Percentiles rank a stretch among this genome's conserved stretches.
Conservation (phyloP, 2,888 invertebrate genomes). For the Agrenia bidenticulata region DNA sequence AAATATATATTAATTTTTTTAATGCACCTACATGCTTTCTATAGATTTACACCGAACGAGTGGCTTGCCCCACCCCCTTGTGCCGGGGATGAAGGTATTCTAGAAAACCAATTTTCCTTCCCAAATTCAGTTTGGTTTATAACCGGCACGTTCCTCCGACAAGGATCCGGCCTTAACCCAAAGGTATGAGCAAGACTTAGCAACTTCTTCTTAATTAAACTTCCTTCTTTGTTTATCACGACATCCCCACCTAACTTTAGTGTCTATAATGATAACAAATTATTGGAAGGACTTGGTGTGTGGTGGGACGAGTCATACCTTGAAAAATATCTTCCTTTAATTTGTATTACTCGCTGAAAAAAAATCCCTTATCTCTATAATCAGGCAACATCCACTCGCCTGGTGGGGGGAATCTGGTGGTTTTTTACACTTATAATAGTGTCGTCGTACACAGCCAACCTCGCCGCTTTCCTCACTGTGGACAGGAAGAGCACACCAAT, state of each 20-base stretch:
- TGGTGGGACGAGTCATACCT: not conserved
- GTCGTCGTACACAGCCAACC: slow-evolving; percentile 95
- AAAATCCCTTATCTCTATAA: slow-evolving; percentile 6
- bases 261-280: slow-evolving; percentile 1
- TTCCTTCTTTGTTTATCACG: slow-evolving; percentile 3
- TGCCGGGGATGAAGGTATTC: slow-evolving; percentile 66
- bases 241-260: not conserved
- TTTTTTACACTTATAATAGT: slow-evolving; percentile 98
- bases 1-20: no score
- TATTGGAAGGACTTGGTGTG: not conserved
- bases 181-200: slow-evolving; percentile 63
- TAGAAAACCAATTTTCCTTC: slow-evolving; percentile 94
- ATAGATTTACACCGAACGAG: slow-evolving; percentile 91
- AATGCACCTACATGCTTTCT: not conserved
- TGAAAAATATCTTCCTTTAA: no score
- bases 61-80: slow-evolving; percentile 79
- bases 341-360: not conserved
- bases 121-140: slow-evolving; percentile 97
- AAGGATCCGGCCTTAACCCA: slow-evolving; percentile 88
- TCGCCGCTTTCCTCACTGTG: slow-evolving; percentile 97
- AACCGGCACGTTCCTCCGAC: slow-evolving; percentile 90
- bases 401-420: slow-evolving; percentile 98
- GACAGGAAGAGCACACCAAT: slow-evolving; percentile 94
- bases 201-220: slow-evolving; percentile 3
- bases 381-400: slow-evolving; percentile 86